These are phyloP conservation scores for Forficula auricularia DNA, from an alignment of 1,140 invertebrate species.

Conservation along the genomic window DNA sequence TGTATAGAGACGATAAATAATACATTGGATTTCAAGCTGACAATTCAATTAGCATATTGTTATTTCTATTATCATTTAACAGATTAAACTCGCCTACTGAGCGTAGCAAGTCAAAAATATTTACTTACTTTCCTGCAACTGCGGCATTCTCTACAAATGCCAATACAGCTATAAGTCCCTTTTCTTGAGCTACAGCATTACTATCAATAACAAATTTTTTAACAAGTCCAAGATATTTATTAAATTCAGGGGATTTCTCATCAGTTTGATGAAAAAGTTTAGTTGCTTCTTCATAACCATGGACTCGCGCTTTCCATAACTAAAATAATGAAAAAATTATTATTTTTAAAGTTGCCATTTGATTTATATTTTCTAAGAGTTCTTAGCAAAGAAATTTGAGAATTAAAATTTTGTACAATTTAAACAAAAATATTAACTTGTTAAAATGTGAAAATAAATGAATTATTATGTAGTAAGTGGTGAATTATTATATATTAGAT, in stretches of 20 bases:
- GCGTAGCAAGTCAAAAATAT: too few relatives aligned
- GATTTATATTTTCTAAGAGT: too few relatives aligned
- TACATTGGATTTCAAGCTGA: too few relatives aligned
- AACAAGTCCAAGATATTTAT: constrained; percentile 74
- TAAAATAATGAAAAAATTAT: constrained; percentile 20
- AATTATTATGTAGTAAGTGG: background rate
- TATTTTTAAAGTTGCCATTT: too few relatives aligned
- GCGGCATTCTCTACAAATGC: constrained; percentile 80
- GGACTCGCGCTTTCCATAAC: constrained; percentile 83
- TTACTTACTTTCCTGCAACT: constrained; percentile 54
- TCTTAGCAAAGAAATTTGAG: constrained; percentile 4
- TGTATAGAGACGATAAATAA: too few relatives aligned
- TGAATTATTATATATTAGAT: constrained; percentile 6
- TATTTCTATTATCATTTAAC: too few relatives aligned
- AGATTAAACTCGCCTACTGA: too few relatives aligned
- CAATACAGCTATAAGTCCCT: constrained; percentile 79
- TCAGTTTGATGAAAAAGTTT: constrained; percentile 76
- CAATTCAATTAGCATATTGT: too few relatives aligned
- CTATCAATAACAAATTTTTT: constrained; percentile 92
- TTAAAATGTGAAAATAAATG: constrained; percentile 1
- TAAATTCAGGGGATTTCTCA: constrained; percentile 86
- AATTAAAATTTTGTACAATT: constrained; percentile 3
- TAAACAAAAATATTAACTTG: constrained; percentile 2
- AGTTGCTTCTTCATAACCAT: constrained; percentile 82
- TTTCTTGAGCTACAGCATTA: constrained; percentile 90